Evolutionary conservation across 2,113 vertebrate genomes (phyloP), one percentile per base, ranked within the genome.

Genomic region (Entelurus aequoreus): DNA sequence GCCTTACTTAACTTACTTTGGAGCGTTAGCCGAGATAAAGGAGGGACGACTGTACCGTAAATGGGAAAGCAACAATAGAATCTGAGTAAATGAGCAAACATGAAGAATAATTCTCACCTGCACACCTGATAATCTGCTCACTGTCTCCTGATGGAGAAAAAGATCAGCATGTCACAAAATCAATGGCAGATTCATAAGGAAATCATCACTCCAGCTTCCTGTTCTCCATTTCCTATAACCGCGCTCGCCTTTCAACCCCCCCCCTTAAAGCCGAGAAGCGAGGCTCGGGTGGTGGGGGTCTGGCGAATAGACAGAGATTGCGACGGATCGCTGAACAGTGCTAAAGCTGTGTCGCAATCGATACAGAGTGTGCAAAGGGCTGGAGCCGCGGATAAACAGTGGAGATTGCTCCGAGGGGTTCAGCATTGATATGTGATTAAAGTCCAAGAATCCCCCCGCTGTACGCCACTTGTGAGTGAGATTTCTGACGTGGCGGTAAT

Each of bases 371-470:
- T 74, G 82, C 71, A 68, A 77, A 74, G 73, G 69, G 79, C 53
- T 28, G 75, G 64, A 53, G 77, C 48, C 50, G 5, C 60, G 81
- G 77, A 83, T 85, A 86, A 85, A 87, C 85, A 84, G 74, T 78
- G 79, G 66, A 83, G 80, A 83, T 81, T 83, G 78, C 75, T 83
- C 77, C 35, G 52, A 83, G 82, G 28, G 77, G 75, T 67, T 62
- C 28, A 60, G 74, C 85, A 85, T 75, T 84, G 83, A 87, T 83
- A 83, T 87, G 85, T 85, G 85, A 88, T 88, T 87, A 88, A 85
- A 84, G 80, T 66, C 74, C 68, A 69, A 81, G 79, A 80, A 82
- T 78, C 78, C 78, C 81, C 71, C 73, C 4, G 65, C 75, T 35
- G 49, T 73, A 65, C 68, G 63, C 68, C 82, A 85, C 83, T 80